Conservation (phyloP, 2,797 vertebrate species). For the Hoplostethus atlanticus region DNA sequence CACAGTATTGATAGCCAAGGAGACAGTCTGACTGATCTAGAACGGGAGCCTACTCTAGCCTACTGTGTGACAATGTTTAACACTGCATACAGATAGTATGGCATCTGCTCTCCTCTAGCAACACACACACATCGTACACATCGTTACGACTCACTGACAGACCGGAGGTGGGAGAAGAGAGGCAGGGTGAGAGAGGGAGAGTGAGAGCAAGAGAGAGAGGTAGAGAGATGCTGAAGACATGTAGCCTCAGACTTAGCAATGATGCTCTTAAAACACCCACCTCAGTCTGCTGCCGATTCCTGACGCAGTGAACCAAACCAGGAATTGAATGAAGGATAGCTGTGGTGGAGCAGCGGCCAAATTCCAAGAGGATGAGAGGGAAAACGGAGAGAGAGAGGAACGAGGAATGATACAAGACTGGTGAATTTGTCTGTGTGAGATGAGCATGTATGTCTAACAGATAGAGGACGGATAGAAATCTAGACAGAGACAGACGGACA, state of each 20-base stretch:
- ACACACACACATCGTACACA: slow-evolving; percentile 33
- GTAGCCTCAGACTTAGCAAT: slow-evolving; percentile 59
- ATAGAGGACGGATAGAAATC: slow-evolving; percentile 47
- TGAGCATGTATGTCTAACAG: slow-evolving; percentile 56
- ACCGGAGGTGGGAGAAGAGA: slow-evolving; percentile 49
- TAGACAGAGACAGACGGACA: slow-evolving; percentile 7
- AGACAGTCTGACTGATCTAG: slow-evolving; percentile 44
- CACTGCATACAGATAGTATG: slow-evolving; percentile 38
- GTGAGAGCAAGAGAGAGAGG: slow-evolving; percentile 27
- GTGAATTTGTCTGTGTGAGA: slow-evolving; percentile 55
- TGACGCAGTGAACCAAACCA: slow-evolving; percentile 76
- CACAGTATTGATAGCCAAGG: slow-evolving; percentile 45
- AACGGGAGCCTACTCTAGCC: slow-evolving; percentile 57
- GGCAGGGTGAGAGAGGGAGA: slow-evolving; percentile 27
- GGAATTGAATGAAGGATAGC: slow-evolving; percentile 64
- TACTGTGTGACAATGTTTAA: slow-evolving; percentile 51
- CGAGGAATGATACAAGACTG: slow-evolving; percentile 47
- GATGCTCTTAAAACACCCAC: slow-evolving; percentile 79
- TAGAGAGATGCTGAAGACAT: slow-evolving; percentile 55
- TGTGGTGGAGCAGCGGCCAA: slow-evolving; percentile 54
- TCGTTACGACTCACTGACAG: slow-evolving; percentile 56
- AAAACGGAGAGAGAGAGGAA: slow-evolving; percentile 30
- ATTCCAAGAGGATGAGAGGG: slow-evolving; percentile 65
- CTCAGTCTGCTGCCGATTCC: slow-evolving; percentile 81
- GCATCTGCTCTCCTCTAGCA: slow-evolving; percentile 38